Conservation (phyloP, 2,888 invertebrate genomes). For the Drosophila antonietae region DNA sequence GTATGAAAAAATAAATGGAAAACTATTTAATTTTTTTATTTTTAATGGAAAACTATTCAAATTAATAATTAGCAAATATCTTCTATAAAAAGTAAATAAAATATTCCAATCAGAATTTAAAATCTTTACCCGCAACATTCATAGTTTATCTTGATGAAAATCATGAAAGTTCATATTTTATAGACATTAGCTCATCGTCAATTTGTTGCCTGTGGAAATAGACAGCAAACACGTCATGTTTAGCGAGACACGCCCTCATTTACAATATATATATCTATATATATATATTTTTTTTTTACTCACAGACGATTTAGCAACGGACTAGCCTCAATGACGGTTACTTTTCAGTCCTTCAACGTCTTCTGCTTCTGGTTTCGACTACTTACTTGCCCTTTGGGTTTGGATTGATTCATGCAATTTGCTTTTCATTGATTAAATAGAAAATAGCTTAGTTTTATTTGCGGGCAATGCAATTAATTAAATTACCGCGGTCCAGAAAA, state of each 20-base stretch:
- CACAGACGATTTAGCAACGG: conserved; percentile 23
- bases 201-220: conserved; percentile 63
- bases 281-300: neutral
- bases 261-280: conserved; percentile 10
- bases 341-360: conserved; percentile 10
- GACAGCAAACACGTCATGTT: conserved; percentile 68
- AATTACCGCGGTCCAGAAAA: conserved; percentile 53
- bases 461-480: conserved; percentile 70
- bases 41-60: neutral
- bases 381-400: neutral
- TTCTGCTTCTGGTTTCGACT: conserved; percentile 5
- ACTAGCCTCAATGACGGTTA: conserved; percentile 49
- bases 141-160: conserved; percentile 4
- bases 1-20: no score
- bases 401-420: conserved; percentile 45
- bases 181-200: conserved; percentile 64
- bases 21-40: neutral
- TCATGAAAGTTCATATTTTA: conserved; percentile 48
- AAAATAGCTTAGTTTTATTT: conserved; percentile 70
- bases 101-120: neutral
- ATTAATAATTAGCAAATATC: neutral
- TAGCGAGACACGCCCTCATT: conserved; percentile 37
- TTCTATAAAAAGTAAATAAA: neutral
- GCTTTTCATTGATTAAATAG: conserved; percentile 73
- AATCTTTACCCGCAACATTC: neutral